Conservation (phyloP, 2,113 vertebrate species). For the Capreolus pygargus region DNA sequence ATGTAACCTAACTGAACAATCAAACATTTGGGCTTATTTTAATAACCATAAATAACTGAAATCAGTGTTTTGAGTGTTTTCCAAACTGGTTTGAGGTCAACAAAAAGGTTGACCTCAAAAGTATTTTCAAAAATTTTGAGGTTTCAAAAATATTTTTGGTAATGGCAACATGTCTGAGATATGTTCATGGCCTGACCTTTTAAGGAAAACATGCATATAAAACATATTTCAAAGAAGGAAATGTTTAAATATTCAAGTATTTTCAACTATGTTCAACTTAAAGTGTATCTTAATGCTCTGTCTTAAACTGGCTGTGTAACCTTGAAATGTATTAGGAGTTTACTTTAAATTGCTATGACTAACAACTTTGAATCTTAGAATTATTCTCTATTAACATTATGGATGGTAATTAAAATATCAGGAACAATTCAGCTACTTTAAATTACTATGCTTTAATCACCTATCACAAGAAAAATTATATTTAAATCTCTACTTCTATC, state of each 20-base stretch:
- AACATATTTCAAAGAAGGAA: neutral
- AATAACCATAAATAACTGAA: constrained; percentile 9
- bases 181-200: neutral
- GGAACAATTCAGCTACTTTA: neutral
- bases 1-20: neutral
- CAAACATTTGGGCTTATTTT: neutral
- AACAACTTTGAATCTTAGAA: neutral
- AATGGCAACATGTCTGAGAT: neutral
- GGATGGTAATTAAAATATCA: neutral
- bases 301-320: neutral
- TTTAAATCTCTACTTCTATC: neutral
- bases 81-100: neutral
- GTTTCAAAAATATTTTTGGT: neutral
- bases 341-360: constrained; percentile 1
- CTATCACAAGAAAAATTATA: constrained; percentile 8
- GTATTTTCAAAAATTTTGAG: neutral
- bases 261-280: neutral
- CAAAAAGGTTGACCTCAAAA: neutral
- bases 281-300: neutral
- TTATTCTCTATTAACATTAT: neutral
- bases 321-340: neutral
- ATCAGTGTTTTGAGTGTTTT: neutral
- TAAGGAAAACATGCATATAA: constrained; percentile 1
- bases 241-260: constrained; percentile 4
- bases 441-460: neutral